Conservation (phyloP, 2,888 invertebrate species). For the Luperina testacea region DNA sequence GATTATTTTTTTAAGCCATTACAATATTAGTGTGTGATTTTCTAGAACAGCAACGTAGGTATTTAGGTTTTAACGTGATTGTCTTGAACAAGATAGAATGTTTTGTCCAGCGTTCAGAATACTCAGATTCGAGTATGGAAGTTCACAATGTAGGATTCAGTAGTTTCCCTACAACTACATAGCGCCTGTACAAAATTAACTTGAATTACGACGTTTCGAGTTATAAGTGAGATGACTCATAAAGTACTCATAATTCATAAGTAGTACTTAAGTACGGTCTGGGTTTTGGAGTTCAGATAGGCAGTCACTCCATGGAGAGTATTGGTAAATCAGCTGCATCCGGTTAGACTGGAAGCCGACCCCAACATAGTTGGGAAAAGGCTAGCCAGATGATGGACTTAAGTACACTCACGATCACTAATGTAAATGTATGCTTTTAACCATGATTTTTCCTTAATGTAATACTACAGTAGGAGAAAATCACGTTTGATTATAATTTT, state of each 20-base stretch:
- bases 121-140: neutral
- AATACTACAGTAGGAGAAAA: too few species aligned
- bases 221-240: conserved; percentile 2
- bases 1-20: too few species aligned
- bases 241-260: neutral
- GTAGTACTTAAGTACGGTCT: neutral
- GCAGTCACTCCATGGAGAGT: neutral
- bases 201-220: conserved; percentile 26
- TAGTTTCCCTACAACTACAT: neutral
- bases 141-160: neutral
- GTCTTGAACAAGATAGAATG: neutral
- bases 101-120: neutral
- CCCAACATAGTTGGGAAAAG: neutral
- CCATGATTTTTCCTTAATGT: neutral
- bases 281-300: neutral
- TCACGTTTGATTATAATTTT: neutral
- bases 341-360: neutral
- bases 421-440: neutral
- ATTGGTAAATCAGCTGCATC: neutral
- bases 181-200: conserved; percentile 27
- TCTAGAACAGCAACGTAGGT: neutral
- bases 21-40: too few species aligned
- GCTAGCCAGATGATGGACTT: neutral
- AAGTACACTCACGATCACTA: neutral
- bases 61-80: neutral